A percentile compares a stretch with the other conserved stretches of the same genome.
Evolutionary conservation across 2,113 vertebrate species (phyloP).

Genomic region (Ploceus nigricollis): DNA sequence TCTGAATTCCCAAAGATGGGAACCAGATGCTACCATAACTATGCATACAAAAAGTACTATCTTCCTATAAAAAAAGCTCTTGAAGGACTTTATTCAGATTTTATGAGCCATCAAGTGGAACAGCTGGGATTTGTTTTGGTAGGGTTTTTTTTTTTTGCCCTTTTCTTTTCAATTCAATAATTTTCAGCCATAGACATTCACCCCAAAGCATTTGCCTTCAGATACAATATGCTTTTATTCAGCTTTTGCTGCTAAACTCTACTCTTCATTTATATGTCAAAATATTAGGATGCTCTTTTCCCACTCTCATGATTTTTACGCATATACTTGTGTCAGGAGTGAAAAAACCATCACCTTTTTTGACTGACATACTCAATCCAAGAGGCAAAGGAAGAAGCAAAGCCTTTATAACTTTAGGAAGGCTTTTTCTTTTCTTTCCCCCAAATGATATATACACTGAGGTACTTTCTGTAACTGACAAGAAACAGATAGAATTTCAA

Average conservation of each 20-base stretch:
- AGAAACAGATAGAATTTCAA: not conserved
- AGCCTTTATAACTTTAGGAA: not conserved
- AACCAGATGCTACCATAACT: slow-evolving; percentile 69
- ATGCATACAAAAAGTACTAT: slow-evolving; percentile 23
- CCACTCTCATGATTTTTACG: not conserved
- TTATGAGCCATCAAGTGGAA: slow-evolving; percentile 64
- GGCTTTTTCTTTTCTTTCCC: not conserved
- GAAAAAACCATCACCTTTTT: not conserved
- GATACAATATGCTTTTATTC: slow-evolving; percentile 33
- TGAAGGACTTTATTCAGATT: slow-evolving; percentile 56
- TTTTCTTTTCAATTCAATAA: not conserved
- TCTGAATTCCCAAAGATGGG: slow-evolving; percentile 52
- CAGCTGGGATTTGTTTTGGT: slow-evolving; percentile 25
- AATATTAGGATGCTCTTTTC: not conserved
- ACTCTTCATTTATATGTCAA: slow-evolving; percentile 37
- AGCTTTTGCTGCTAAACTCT: slow-evolving; percentile 9
- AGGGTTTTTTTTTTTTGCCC: not conserved
- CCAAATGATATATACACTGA: not conserved
- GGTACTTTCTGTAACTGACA: not conserved
- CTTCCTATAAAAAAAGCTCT: slow-evolving; percentile 58
- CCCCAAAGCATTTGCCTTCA: not conserved
- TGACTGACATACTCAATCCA: not conserved
- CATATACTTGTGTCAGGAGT: not conserved
- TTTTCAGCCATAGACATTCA: slow-evolving; percentile 31
- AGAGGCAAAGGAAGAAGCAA: not conserved